Evolutionary conservation across 2,888 invertebrate genomes (phyloP).

Genomic region (Pollenia griseotomentosa): DNA sequence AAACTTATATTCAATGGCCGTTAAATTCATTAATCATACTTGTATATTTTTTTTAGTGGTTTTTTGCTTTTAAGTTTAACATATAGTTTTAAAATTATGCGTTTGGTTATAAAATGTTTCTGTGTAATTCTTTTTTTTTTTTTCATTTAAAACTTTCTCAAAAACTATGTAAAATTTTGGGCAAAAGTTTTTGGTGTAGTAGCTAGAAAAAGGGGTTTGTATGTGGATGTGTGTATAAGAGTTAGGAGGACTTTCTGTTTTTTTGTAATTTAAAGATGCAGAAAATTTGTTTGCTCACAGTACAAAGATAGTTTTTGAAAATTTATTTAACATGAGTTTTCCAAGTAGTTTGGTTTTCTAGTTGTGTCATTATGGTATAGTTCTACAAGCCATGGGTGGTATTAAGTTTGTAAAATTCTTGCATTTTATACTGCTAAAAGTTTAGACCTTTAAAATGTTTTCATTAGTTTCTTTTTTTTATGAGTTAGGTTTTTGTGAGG

Average conservation of each 20-base stretch:
- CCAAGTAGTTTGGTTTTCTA: slow-evolving; percentile 66
- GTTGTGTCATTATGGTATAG: slow-evolving; percentile 57
- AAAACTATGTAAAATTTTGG: slow-evolving; percentile 8
- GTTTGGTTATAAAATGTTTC: slow-evolving; percentile 20
- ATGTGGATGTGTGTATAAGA: not conserved
- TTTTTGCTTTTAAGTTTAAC: not conserved
- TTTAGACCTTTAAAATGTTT: slow-evolving; percentile 68
- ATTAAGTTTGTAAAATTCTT: slow-evolving; percentile 58
- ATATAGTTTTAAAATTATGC: slow-evolving; percentile 46
- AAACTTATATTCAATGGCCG: slow-evolving; percentile 65
- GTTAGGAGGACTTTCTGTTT: not conserved
- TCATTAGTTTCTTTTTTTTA: slow-evolving; percentile 10
- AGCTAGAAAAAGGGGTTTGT: not conserved
- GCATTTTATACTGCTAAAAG: slow-evolving; percentile 52
- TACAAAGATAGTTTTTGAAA: slow-evolving; percentile 58
- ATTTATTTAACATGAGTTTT: slow-evolving; percentile 72
- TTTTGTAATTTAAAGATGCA: slow-evolving; percentile 62
- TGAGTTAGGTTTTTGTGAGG: not conserved
- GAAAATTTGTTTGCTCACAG: slow-evolving; percentile 59
- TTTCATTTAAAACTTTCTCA: slow-evolving; percentile 14
- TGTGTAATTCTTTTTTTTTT: not conserved
- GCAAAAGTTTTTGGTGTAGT: slow-evolving; percentile 11
- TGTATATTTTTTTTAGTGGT: slow-evolving; percentile 38
- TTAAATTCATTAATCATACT: slow-evolving; percentile 73
- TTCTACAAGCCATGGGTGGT: slow-evolving; percentile 62